Evolutionary conservation across 2,113 vertebrate species (phyloP).

Genomic region (Hypanus sabinus): DNA sequence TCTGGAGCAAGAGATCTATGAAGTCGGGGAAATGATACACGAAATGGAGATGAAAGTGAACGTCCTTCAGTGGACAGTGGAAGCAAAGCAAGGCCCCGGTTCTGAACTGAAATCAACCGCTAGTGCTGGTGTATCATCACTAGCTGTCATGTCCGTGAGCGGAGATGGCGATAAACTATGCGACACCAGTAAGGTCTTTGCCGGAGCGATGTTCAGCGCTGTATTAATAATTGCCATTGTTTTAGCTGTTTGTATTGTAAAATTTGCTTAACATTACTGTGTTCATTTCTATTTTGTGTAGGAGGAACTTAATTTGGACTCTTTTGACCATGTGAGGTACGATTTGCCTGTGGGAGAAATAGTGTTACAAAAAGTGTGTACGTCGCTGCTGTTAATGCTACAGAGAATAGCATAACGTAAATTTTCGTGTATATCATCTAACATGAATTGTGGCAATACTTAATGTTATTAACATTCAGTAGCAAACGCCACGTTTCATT

Average conservation of each 20-base stretch:
- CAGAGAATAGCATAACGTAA: not conserved
- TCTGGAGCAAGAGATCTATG: constrained; percentile 77
- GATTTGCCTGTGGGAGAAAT: not conserved
- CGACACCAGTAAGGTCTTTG: constrained; percentile 67
- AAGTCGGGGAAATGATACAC: constrained; percentile 86
- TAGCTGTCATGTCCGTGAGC: constrained; percentile 67
- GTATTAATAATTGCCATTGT: constrained; percentile 75
- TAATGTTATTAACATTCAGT: not conserved
- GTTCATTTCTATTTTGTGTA: not conserved
- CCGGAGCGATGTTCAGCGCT: constrained; percentile 71
- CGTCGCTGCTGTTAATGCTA: not conserved
- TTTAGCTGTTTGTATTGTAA: constrained; percentile 79
- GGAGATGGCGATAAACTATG: constrained; percentile 64
- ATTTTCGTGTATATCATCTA: not conserved
- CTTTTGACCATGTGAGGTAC: not conserved
- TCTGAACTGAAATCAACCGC: constrained; percentile 80
- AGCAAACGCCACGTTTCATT: not conserved
- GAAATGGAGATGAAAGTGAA: constrained; percentile 98
- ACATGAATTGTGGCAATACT: not conserved
- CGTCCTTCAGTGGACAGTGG: constrained; percentile 94
- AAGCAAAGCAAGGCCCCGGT: constrained; percentile 81
- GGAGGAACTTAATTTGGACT: not conserved
- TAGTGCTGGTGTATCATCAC: constrained; percentile 73
- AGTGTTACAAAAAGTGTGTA: not conserved
- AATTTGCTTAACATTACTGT: constrained; percentile 64